Evolutionary conservation across 2,113 vertebrate genomes (phyloP).

Genomic region (Ochotona princeps): DNA sequence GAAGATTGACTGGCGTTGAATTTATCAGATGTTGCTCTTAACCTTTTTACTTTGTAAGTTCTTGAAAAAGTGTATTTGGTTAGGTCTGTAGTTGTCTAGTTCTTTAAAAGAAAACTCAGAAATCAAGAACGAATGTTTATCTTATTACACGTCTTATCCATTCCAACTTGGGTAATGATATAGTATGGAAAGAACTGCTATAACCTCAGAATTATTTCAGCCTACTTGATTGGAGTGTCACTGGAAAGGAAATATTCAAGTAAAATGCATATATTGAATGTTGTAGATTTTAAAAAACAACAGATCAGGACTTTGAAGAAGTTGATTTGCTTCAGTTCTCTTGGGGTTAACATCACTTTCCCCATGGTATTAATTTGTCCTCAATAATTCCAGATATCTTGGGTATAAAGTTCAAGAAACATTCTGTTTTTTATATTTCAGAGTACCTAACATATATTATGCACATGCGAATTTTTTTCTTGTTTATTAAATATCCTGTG

Average conservation of each 20-base stretch:
- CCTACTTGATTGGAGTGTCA: background rate
- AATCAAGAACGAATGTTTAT: background rate
- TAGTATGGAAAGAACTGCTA: background rate
- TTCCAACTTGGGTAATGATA: background rate
- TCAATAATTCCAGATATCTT: slow-evolving; percentile 18
- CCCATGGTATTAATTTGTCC: background rate
- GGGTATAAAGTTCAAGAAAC: slow-evolving; percentile 11
- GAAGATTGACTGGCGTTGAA: background rate
- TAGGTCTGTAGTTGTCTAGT: background rate
- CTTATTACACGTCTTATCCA: background rate
- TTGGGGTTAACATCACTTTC: background rate
- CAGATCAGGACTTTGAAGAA: background rate
- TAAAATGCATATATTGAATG: background rate
- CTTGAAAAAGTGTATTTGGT: background rate
- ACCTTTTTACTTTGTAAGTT: background rate
- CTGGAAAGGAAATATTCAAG: background rate
- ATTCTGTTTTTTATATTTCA: background rate
- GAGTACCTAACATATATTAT: background rate
- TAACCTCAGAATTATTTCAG: background rate
- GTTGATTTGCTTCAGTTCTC: background rate
- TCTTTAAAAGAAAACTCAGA: slow-evolving; percentile 36
- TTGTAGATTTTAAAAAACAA: slow-evolving; percentile 46
- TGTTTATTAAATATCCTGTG: background rate
- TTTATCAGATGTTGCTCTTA: background rate
- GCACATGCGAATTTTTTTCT: background rate